Conservation (phyloP, 1,140 invertebrate genomes). For the Hyposmocoma kahamanoa region DNA sequence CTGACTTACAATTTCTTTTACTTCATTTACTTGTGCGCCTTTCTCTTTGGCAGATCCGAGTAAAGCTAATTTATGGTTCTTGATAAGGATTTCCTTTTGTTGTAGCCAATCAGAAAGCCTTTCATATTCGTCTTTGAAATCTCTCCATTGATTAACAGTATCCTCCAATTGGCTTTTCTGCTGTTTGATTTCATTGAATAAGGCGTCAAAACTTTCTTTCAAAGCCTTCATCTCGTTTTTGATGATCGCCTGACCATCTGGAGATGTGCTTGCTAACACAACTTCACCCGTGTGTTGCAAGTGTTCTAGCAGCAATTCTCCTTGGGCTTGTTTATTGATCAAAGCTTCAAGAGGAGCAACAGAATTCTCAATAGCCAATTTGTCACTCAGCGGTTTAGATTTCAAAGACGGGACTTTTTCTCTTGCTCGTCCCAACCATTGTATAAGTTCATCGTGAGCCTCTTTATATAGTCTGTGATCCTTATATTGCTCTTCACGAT, state of each 20-base stretch:
- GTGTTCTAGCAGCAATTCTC: slow-evolving; percentile 89
- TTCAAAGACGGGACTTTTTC: slow-evolving; percentile 92
- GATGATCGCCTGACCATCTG: slow-evolving; percentile 85
- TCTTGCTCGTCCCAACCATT: slow-evolving; percentile 88
- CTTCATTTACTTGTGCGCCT: slow-evolving; percentile 86
- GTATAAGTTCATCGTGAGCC: slow-evolving; percentile 89
- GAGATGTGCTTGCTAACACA: slow-evolving; percentile 86
- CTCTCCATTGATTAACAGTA: slow-evolving; percentile 88
- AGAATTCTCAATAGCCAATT: slow-evolving; percentile 90
- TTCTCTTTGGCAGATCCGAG: slow-evolving; percentile 89
- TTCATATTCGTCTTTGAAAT: slow-evolving; percentile 95
- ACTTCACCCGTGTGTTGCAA: slow-evolving; percentile 90
- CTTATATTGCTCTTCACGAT: slow-evolving; percentile 89
- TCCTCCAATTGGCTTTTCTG: slow-evolving; percentile 89
- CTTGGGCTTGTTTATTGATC: slow-evolving; percentile 92
- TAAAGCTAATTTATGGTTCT: slow-evolving; percentile 90
- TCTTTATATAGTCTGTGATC: slow-evolving; percentile 92
- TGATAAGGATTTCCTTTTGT: slow-evolving; percentile 93
- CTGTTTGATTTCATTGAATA: slow-evolving; percentile 90
- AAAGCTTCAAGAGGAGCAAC: slow-evolving; percentile 89
- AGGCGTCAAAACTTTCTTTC: slow-evolving; percentile 86
- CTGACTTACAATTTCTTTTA: slow-evolving; percentile 84
- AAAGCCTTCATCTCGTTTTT: slow-evolving; percentile 88
- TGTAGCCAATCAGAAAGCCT: slow-evolving; percentile 94
- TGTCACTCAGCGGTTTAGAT: slow-evolving; percentile 88